A percentile compares a stretch with the other conserved stretches of the same genome.
phyloP scores from a whole-genome alignment of 2,888 invertebrate species.

The Aleiodes alternator region DNA sequence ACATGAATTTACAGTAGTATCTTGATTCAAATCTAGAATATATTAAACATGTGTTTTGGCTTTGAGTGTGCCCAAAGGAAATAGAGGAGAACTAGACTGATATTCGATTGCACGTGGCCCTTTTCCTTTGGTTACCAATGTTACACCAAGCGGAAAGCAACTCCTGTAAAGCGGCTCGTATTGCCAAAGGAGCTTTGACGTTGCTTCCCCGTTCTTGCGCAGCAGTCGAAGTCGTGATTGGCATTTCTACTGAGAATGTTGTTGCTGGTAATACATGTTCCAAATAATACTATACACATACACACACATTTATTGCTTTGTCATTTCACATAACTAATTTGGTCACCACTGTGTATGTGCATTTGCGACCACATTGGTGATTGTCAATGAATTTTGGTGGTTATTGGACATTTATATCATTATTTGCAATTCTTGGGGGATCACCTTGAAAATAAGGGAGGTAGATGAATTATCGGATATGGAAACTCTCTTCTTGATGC shows the following conservation, averaged over 20 bases:
- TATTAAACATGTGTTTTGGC: constrained; percentile 23
- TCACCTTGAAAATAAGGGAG: too few species aligned
- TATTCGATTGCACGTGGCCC: constrained; percentile 29
- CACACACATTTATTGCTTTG: not conserved
- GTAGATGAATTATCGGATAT: too few species aligned
- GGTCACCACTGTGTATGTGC: not conserved
- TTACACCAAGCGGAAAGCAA: constrained; percentile 10
- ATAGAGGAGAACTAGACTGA: constrained; percentile 12
- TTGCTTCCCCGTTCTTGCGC: not conserved
- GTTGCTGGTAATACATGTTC: not conserved
- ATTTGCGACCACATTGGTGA: not conserved
- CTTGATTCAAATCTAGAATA: constrained; percentile 11
- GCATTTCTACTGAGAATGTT: constrained; percentile 9
- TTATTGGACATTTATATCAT: too few species aligned
- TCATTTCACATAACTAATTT: constrained; percentile 6
- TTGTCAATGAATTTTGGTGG: not conserved
- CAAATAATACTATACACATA: constrained; percentile 22
- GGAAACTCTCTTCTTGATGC: too few species aligned
- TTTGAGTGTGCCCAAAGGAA: constrained; percentile 13
- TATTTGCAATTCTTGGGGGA: too few species aligned
- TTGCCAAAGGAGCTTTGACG: constrained; percentile 29
- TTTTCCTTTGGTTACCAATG: constrained; percentile 29
- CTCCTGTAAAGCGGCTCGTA: constrained; percentile 19
- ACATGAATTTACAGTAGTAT: not conserved
- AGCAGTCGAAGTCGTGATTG: constrained; percentile 11